Conservation (phyloP, 2,888 invertebrate species). For the Cenopis cana region DNA sequence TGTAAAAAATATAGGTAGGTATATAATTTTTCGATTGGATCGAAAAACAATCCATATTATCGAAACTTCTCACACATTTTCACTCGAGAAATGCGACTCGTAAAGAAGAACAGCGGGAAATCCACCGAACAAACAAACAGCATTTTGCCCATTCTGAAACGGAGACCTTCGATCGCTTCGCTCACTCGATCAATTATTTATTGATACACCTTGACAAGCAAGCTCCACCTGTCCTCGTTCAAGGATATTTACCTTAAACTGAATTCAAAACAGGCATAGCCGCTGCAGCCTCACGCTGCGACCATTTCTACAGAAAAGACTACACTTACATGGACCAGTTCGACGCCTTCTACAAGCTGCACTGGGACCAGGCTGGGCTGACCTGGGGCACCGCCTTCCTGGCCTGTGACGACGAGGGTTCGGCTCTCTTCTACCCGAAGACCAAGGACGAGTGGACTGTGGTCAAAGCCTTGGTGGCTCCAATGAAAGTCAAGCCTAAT, state of each 20-base stretch:
- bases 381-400: slow-evolving; percentile 56
- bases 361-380: slow-evolving; percentile 51
- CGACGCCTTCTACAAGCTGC: slow-evolving; percentile 62
- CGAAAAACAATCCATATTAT: no score
- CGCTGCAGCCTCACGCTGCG: slow-evolving; percentile 47
- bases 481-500: slow-evolving; percentile 48
- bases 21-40: no score
- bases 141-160: no score
- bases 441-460: slow-evolving; percentile 55
- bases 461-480: slow-evolving; percentile 51
- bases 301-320: slow-evolving; percentile 59
- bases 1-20: no score
- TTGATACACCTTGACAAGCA: no score
- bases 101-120: no score
- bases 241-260: background rate
- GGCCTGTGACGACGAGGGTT: slow-evolving; percentile 59
- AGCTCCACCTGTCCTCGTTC: no score
- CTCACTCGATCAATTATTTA: no score
- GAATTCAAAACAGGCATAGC: slow-evolving; percentile 1
- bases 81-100: no score
- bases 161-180: no score
- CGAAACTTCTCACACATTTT: no score
- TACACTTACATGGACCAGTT: slow-evolving; percentile 57
- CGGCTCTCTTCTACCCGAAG: slow-evolving; percentile 60
- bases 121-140: no score